Evolutionary conservation across 2,113 vertebrate species (phyloP), one percentile per base, ranked within the genome.

Genomic region (Triplophysa dalaica): DNA sequence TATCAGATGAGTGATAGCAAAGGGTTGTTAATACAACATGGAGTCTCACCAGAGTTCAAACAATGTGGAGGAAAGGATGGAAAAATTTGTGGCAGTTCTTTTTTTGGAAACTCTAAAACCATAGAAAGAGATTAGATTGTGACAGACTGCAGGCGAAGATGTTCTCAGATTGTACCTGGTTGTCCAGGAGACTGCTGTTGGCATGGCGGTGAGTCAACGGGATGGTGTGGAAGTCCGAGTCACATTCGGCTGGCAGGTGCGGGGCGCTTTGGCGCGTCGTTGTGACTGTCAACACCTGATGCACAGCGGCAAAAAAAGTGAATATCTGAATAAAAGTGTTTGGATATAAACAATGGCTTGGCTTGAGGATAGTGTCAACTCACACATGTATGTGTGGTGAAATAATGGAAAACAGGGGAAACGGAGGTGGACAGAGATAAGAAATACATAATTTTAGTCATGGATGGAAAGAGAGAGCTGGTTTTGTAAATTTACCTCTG

Each of bases 271-370:
- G 48, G 58, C 69, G 64, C 7, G 61, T 21, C 48, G 48, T 45
- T 58, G 61, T n/a, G 48, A 58, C 70, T 74, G 78, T 72, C 78
- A 74, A 58, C 48, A 56, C 62, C 50, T 58, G 78, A 80, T 74
- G 69, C 70, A 45, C 29, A n/a, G 29, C 43, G 70, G 48, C 70
- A 58, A 9, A 75, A 22, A 58, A 21, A 19, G 19, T 21, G 54
- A 70, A 70, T 52, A 70, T 52, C 22, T 29, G 11, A 0, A 12
- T 29, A 12, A 24, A 24, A 62, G 8, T 2, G 21, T 68, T n/a
- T 68, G 38, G 9, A 67, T 21, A 45, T 19, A 68, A 8, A 68
- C 21, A 45, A 45, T 21, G 21, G 41, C 16, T 45, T 67, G 19
- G 65, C n/a, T 67, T 68, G 16, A 38, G 33, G 33, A 38, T 38